phyloP scores from a whole-genome alignment of 2,797 vertebrate species.

The Eutrigla gurnardus region DNA sequence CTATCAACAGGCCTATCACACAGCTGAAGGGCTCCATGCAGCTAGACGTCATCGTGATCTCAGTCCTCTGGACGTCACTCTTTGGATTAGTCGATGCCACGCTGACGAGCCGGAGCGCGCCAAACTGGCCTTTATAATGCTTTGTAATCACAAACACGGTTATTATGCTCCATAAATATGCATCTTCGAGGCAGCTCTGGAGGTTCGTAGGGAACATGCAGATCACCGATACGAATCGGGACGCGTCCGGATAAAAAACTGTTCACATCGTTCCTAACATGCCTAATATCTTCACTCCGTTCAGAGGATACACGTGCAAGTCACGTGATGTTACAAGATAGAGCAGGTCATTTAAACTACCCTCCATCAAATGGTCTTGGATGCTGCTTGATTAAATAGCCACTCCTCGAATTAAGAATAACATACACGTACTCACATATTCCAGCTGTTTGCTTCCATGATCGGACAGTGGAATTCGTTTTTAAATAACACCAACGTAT shows the following conservation, averaged over 20 bases:
- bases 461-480: constrained; percentile 5
- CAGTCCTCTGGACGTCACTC: constrained; percentile 40
- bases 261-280: not conserved
- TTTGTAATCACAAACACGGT: constrained; percentile 6
- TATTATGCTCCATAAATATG: not conserved
- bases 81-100: constrained; percentile 53
- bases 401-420: not conserved
- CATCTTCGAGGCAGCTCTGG: no score
- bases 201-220: not conserved
- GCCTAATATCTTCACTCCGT: not conserved
- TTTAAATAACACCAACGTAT: not conserved
- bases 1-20: constrained; percentile 41
- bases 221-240: not conserved
- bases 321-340: not conserved
- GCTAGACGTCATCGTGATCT: constrained; percentile 72
- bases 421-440: constrained; percentile 44
- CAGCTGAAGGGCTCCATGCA: constrained; percentile 28
- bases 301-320: not conserved
- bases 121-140: not conserved
- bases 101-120: constrained; percentile 36
- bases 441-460: constrained; percentile 14
- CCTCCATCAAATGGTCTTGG: not conserved
- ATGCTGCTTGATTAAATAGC: not conserved
- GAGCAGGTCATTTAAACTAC: not conserved
- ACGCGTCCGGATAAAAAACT: not conserved